Base-by-base conservation (phyloP, 2,113 vertebrate species). In the Monopterus albus region DNA sequence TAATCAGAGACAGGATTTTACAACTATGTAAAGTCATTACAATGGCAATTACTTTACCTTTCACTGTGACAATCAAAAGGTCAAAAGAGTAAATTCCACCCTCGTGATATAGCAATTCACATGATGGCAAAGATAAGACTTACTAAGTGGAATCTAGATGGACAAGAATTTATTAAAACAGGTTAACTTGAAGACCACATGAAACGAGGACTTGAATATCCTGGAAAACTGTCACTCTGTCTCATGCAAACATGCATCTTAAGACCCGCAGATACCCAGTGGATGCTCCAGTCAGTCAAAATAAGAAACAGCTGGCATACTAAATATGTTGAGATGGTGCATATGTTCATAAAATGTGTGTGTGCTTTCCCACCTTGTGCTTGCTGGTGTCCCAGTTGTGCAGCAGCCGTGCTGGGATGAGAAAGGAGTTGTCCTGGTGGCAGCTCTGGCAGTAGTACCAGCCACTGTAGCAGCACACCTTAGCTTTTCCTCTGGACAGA, bases 341-440 rank as follows among this genome's bases (percentile, higher is more conserved):
- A 6, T 40, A 4, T 35, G 53, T 58, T 28, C 15, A 38, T 4
- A 2, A 10, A 12, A 2, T 50, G 11, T 35, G 28, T 63, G 5
- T 25, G 18, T n/a, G 15, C 21, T 11, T 17, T 7, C 59, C 26
- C 89, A 99, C 98, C 97, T 99, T 99, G 75, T 98, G 96, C 78
- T 95, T 96, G 35, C 91, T 94, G 76, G 96, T 98, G 87, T 99
- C 98, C 98, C 98, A 99, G 92, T 99, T 99, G 92, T 97, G 98
- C 82, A 99, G 92, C 25, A 99, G 90, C 9, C 98, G 95, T 5
- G 97, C 96, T 3, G 98, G 98, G 87, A 99, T 98, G 67, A 99
- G 95, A 83, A 98, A 98, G 72, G 67, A 93, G 93, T 98, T 96
- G 52, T 99, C 98, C 85, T 95, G 95, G 0, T 99, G 98, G 91